A percentile compares a stretch with the other conserved stretches of the same genome.
phyloP scores from a whole-genome alignment of 2,113 vertebrate species.

The Ciconia boyciana region DNA sequence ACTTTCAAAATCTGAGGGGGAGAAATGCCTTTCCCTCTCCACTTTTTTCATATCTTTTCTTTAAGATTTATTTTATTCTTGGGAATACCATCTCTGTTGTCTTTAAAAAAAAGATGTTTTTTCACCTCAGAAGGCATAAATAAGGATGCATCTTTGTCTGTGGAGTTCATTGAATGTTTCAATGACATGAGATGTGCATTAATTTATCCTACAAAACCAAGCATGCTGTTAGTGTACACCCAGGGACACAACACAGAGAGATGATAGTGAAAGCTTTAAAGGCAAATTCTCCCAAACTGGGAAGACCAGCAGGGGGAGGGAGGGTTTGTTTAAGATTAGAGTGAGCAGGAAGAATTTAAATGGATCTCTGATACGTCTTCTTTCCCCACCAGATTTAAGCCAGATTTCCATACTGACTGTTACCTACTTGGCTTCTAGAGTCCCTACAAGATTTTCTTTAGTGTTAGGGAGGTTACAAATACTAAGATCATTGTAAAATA shows the following conservation, averaged over 20 bases:
- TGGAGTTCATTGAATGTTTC: background rate
- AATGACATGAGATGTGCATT: background rate
- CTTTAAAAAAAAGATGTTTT: background rate
- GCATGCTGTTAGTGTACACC: background rate
- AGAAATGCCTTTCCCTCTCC: background rate
- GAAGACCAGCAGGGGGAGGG: fast-evolving
- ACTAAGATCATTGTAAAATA: background rate
- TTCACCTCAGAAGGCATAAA: background rate
- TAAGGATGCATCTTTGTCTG: background rate
- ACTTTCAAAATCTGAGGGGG: background rate
- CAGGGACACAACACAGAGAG: background rate
- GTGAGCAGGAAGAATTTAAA: background rate
- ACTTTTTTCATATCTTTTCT: background rate
- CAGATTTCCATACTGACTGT: background rate
- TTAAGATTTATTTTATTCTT: background rate
- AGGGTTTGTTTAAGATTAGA: background rate
- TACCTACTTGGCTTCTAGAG: background rate
- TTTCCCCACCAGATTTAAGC: background rate
- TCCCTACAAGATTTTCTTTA: background rate
- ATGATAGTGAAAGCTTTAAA: background rate
- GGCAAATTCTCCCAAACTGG: background rate
- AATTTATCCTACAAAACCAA: background rate
- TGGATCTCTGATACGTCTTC: background rate
- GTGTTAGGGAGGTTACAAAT: background rate
- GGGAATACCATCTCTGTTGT: background rate